Base-by-base conservation (phyloP, 2,797 vertebrate genomes). In the Ibycter americanus region DNA sequence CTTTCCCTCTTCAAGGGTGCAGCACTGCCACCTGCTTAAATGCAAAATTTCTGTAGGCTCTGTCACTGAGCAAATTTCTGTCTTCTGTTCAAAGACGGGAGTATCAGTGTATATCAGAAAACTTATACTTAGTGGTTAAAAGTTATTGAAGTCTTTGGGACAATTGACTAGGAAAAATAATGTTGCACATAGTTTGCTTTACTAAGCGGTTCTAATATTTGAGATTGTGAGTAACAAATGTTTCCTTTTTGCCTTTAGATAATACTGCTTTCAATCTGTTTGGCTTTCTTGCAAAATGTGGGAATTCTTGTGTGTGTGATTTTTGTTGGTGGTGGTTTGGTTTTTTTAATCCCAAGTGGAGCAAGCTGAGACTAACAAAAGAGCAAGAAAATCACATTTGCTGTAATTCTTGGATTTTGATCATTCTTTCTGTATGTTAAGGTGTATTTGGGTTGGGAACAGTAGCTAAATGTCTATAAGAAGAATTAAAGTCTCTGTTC, bases 221-320 rank as follows among this genome's bases (percentile, higher is more conserved):
- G 93, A 76, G 85, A 47, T 78, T 82, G 52, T 91, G 78, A 89
- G 83, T 83, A 91, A 82, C 66, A 66, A 52, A 66, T 31, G 29
- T 55, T 94, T 96, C 90, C 65, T 81, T 67, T 93, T 87, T 95
- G 70, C 42, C 40, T 79, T 76, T 74, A 85, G 82, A 61, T 91
- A 74, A 66, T 84, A 63, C 59, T 87, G 51, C 42, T 96, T 88
- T 70, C 86, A 76, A 2, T 59, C 65, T 91, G 54, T 90, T 95
- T 91, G 32, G 32, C 63, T 84, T 86, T 93, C 89, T 89, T 93
- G 70, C 81, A 94, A 88, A 91, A 83, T 84, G 34, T 82, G 73
- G 83, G 72, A 83, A 80, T 55, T 72, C 26, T 36, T 93, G 74
- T 89, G 22, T 73, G 58, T 68, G 49, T 44, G 27, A 46, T 49